phyloP scores from a whole-genome alignment of 1,140 invertebrate genomes.

The Batillaria attramentaria region DNA sequence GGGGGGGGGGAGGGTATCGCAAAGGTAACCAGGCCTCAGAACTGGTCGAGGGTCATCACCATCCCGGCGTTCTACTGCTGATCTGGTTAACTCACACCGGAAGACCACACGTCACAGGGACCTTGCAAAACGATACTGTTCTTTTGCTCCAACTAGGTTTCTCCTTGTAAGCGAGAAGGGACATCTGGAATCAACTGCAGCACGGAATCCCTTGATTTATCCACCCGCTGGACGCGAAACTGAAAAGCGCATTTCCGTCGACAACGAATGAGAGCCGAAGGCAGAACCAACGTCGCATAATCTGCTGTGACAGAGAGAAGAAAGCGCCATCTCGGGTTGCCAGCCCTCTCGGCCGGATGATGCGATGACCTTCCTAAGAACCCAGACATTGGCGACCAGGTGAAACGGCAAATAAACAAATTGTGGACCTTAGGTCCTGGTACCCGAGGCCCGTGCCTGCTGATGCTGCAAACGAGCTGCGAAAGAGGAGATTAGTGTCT shows the following conservation, averaged over 20 bases:
- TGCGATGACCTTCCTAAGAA: neutral
- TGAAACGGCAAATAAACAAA: neutral
- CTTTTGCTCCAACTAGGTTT: too few species aligned
- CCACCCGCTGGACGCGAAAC: too few species aligned
- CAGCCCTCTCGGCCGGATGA: neutral
- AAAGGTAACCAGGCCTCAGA: neutral
- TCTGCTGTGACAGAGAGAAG: neutral
- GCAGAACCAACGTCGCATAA: neutral
- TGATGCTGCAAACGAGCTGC: conserved; percentile 13
- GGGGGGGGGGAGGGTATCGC: neutral
- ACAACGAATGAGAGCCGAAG: too few species aligned
- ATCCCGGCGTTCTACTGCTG: too few species aligned
- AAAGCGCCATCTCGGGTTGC: neutral
- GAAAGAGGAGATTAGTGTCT: conserved; percentile 1
- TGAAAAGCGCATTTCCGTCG: too few species aligned
- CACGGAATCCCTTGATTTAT: too few species aligned
- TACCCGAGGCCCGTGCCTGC: neutral
- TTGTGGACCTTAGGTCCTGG: neutral
- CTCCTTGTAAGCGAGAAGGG: too few species aligned
- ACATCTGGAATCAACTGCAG: too few species aligned
- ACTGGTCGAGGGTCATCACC: neutral
- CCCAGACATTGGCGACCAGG: neutral
- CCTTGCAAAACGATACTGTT: too few species aligned
- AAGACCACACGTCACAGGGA: too few species aligned
- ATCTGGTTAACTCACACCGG: too few species aligned